phyloP scores from a whole-genome alignment of 37 sponge, comb jelly and placozoan genomes.

The Lycopodina hypogea region DNA sequence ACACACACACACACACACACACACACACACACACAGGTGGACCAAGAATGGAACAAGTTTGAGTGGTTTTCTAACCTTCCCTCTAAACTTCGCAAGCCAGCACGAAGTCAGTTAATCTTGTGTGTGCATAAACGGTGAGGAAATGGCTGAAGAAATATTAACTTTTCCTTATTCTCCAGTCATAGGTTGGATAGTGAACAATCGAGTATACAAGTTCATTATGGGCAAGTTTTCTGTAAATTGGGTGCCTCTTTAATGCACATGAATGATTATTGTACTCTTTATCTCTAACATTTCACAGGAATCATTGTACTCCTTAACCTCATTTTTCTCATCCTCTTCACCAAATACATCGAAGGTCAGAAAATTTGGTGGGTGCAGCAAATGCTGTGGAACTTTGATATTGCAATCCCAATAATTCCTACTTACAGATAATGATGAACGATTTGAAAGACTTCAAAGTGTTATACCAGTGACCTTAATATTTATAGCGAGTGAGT shows the following conservation, averaged over 20 bases:
- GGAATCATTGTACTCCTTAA: slow-evolving; percentile 41
- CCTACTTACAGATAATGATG: background rate
- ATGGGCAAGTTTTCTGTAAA: background rate
- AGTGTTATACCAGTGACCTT: slow-evolving; percentile 33
- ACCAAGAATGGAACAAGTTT: background rate
- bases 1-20: too few species aligned
- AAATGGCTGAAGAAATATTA: background rate
- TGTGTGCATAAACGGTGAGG: background rate
- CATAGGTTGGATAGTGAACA: background rate
- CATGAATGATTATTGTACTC: background rate
- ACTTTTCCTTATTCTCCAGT: background rate
- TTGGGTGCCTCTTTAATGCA: background rate
- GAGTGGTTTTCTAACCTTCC: slow-evolving; percentile 14
- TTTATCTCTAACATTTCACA: slow-evolving; percentile 12
- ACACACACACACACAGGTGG: too few species aligned
- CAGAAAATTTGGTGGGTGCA: background rate
- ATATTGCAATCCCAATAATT: background rate
- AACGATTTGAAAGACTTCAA: background rate
- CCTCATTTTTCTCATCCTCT: slow-evolving; percentile 42
- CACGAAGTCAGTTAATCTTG: background rate
- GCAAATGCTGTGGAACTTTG: background rate
- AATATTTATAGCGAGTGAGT: slow-evolving; percentile 34
- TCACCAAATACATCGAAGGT: slow-evolving; percentile 20
- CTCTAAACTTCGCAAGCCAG: background rate
- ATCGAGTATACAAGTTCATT: background rate